phyloP scores from a whole-genome alignment of 30 jellyfish, hydroid and myxozoan genomes.

The Turritopsis dohrnii region DNA sequence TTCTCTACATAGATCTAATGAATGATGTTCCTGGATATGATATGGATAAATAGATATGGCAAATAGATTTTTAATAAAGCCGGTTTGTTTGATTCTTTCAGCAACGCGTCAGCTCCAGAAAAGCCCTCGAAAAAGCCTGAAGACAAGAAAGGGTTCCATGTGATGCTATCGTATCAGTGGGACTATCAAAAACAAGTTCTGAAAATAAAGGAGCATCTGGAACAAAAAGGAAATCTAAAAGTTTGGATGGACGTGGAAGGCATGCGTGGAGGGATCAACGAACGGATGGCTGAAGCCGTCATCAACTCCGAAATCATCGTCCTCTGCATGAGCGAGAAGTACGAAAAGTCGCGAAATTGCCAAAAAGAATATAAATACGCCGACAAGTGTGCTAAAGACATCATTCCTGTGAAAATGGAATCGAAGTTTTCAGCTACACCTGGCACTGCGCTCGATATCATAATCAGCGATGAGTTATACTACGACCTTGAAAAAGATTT shows the following conservation, averaged over 20 bases:
- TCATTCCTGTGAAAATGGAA: slow-evolving; percentile 4
- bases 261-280: slow-evolving; percentile 18
- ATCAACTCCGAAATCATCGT: slow-evolving; percentile 9
- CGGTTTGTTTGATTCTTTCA: background rate
- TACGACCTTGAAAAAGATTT: slow-evolving; percentile 14
- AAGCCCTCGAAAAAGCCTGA: background rate
- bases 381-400: background rate
- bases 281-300: slow-evolving; percentile 14
- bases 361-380: slow-evolving; percentile 1
- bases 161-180: slow-evolving; percentile 21
- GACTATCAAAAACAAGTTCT: background rate
- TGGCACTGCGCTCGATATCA: background rate
- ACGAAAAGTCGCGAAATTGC: slow-evolving; percentile 15
- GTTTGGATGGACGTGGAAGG: slow-evolving; percentile 22
- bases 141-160: slow-evolving; percentile 8
- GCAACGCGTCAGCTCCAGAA: background rate
- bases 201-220: background rate
- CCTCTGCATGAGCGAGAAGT: slow-evolving; percentile 16
- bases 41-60: too few species aligned
- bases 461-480: background rate
- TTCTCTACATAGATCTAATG: too few species aligned
- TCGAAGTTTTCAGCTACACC: background rate
- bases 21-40: too few species aligned
- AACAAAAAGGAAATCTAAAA: background rate
- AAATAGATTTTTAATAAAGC: too few species aligned